Base-by-base conservation (phyloP, 2,888 invertebrate species). In the Schrankia costaestrigalis region DNA sequence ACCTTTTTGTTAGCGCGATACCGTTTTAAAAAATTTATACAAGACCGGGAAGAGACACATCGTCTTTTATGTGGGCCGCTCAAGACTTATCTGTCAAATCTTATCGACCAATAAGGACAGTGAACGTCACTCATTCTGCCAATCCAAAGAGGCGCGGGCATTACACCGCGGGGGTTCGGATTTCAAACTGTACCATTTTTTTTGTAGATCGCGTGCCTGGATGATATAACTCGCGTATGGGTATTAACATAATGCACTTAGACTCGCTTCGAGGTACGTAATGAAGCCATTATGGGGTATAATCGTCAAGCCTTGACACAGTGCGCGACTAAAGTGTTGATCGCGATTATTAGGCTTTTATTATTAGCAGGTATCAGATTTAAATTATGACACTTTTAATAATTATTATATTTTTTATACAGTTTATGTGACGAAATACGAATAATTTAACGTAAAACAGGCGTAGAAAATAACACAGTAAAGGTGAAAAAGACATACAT, bases 101-200 rank as follows among this genome's bases (percentile, higher is more conserved):
- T 86, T 79, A 86, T 87, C 86, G 78, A 76, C 83, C 84, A 79
- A 83, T 84, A 83, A 77, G 85, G 85, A 84, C 82, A 72, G 85
- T 76, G 70, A 63, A 82, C 85, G 87, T 87, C 86, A 86, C 83
- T 86, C 87, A 81, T 69, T 76, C 78, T 80, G 85, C 82, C 82
- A 80, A 85, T 85, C 83, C 71, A 75, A n/a, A 72, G 65, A 59
- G 61, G 63, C 49, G 75, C 79, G 67, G 68, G 74, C 75, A 69
- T 71, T 51, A 65, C 84, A 50, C 84, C 63, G 74, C 85, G 77
- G 86, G 86, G 81, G 85, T 77, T n/a, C 70, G 67, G 74, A 71
- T 74, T 75, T 73, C 62, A 74, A 80, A 78, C 65, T 71, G 71
- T 72, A 74, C 64, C 67, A 71, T 74, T 76, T 76, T 74, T 71